Base-by-base conservation (phyloP, 2,113 vertebrate genomes). In the Nyctereutes procyonoides region DNA sequence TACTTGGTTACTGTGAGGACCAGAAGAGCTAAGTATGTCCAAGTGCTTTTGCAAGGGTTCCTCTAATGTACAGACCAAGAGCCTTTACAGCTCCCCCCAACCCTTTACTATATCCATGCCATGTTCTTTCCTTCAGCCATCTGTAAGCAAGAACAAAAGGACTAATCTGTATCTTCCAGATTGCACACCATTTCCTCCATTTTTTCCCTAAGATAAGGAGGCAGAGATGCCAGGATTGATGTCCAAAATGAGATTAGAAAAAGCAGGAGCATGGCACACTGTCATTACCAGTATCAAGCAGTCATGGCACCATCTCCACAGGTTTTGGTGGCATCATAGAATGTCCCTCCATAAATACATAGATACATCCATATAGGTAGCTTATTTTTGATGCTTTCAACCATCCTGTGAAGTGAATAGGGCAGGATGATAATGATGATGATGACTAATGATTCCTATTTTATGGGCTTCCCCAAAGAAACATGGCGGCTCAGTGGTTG, bases 231-330 rank as follows among this genome's bases (percentile, higher is more conserved):
- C 12, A 22, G n/a, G 24, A 28, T 7, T 7, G 48, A 53, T 1
- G 24, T 3, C 28, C 9, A 60, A 60, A 30, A 62, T 14, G 77
- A 62, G 17, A 28, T 56, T 28, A 43, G 88, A 16, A 76, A 85
- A 62, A 82, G 15, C 63, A 65, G 14, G 58, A 63, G 1, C 10
- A 10, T 20, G 48, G 5, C 16, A 14, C 10, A 0, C 30, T 56
- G 38, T 19, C 19, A 8, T 30, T 35, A 11, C 10, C 2, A 28
- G 15, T 7, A 55, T 0, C 3, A 1, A 38, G 28, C 16, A 4
- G 15, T 30, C 20, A 38, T 0, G 26, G 19, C 12, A 32, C 30
- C 12, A 2, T 32, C 76, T 69, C 48, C 17, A 13, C 53, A 43
- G 30, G 13, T 28, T 51, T 6, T 80, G 62, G 19, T 8, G 67